phyloP scores from a whole-genome alignment of 2,888 invertebrate species.

The Drosophila kokeensis region DNA sequence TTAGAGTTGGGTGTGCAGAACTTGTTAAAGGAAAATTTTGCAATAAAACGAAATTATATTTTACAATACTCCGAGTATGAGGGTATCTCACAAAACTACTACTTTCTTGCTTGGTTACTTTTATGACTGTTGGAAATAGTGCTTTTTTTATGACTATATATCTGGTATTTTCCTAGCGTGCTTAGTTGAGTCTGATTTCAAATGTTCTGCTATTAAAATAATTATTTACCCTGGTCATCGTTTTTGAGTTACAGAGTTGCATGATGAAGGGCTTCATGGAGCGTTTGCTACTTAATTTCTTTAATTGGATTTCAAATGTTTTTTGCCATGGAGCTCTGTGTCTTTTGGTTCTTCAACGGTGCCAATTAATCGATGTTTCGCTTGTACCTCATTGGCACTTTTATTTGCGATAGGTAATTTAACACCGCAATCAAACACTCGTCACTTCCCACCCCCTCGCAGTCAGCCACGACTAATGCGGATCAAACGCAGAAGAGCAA shows the following conservation, averaged over 20 bases:
- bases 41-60: not conserved
- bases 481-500: constrained; percentile 50
- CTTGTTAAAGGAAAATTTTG: not conserved
- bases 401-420: constrained; percentile 36
- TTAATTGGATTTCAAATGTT: constrained; percentile 78
- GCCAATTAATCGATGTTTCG: constrained; percentile 10
- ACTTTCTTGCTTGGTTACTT: not conserved
- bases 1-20: not conserved
- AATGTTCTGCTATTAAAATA: not conserved
- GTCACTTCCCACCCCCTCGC: constrained; percentile 2
- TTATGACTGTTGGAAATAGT: not conserved
- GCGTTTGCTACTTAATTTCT: constrained; percentile 74
- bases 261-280: constrained; percentile 63
- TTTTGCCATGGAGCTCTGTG: constrained; percentile 26
- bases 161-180: not conserved
- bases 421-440: constrained; percentile 61
- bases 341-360: constrained; percentile 14
- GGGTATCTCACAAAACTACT: not conserved
- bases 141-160: not conserved
- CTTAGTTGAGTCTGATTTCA: not conserved
- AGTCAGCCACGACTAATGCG: constrained; percentile 49
- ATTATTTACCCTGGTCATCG: not conserved
- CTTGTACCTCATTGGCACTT: constrained; percentile 33
- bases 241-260: constrained; percentile 2
- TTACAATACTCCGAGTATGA: not conserved